Conservation (phyloP, 2,797 vertebrate genomes). For the Toxotes lorentzi region DNA sequence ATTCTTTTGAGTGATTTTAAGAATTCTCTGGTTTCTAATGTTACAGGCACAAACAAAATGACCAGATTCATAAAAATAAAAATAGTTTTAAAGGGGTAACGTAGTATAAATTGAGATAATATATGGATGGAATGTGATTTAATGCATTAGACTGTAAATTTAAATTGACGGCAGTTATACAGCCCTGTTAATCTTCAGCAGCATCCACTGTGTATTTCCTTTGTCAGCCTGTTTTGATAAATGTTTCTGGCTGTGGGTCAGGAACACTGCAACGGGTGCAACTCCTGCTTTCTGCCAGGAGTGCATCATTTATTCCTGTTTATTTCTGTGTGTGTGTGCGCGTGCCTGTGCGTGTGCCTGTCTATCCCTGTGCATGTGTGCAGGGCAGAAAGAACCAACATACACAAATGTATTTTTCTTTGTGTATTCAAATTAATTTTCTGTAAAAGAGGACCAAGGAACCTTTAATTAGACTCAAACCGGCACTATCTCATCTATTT, state of each 20-base stretch:
- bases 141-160: conserved; percentile 11
- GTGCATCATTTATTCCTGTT: conserved; percentile 14
- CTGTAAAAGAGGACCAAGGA: conserved; percentile 6
- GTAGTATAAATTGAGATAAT: no score
- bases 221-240: conserved; percentile 17
- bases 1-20: no score
- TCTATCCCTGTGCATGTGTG: not conserved
- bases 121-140: not conserved
- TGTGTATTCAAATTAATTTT: conserved; percentile 36
- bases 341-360: conserved; percentile 10
- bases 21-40: not conserved
- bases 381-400: not conserved
- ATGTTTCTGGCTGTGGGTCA: conserved; percentile 35
- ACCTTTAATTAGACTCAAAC: conserved; percentile 60
- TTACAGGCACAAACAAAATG: not conserved
- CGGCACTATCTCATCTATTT: conserved; percentile 49
- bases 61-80: not conserved
- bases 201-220: conserved; percentile 3
- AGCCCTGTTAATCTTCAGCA: not conserved
- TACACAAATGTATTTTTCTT: not conserved
- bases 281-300: conserved; percentile 16
- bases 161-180: not conserved
- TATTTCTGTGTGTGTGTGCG: not conserved
- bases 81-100: not conserved
- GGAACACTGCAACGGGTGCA: not conserved